These are phyloP conservation scores for Cottus gobio DNA, from an alignment of 2,113 vertebrate genomes.

Conservation along the genomic window DNA sequence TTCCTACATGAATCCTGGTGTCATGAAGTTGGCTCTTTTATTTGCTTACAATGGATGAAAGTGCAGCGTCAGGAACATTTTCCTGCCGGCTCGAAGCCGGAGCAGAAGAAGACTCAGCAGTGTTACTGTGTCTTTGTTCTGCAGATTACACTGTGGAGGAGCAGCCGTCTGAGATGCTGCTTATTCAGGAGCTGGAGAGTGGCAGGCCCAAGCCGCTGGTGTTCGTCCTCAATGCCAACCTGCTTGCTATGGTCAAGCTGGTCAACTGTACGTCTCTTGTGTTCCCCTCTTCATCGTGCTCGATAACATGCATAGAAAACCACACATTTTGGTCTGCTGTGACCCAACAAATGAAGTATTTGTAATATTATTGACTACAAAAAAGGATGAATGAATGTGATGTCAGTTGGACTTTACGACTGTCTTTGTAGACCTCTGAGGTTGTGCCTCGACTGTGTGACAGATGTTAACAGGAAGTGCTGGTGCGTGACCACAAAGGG, in stretches of 20 bases:
- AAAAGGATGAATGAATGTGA: neutral
- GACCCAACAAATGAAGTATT: neutral
- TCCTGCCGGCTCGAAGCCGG: neutral
- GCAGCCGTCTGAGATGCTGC: constrained; percentile 92
- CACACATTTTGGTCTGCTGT: neutral
- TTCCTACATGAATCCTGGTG: neutral
- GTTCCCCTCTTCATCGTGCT: neutral
- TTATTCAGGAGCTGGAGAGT: constrained; percentile 92
- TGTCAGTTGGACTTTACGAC: no score
- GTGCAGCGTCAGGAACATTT: neutral
- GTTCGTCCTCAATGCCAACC: constrained; percentile 95
- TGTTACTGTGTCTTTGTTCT: neutral
- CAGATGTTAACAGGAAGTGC: constrained; percentile 93
- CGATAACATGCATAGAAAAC: neutral
- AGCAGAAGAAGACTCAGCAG: neutral
- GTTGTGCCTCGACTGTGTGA: constrained; percentile 73
- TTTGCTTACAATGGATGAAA: neutral
- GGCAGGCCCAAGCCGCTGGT: constrained; percentile 85
- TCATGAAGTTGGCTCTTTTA: neutral
- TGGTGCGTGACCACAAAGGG: constrained; percentile 97
- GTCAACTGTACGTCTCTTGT: constrained; percentile 87
- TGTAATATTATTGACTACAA: neutral
- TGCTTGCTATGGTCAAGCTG: constrained; percentile 93
- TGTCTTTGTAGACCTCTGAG: neutral
- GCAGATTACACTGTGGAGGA: constrained; percentile 97